A percentile compares a stretch with the other conserved stretches of the same genome.
Evolutionary conservation across 2,797 vertebrate species (phyloP).

Genomic region (Cossypha polioptera): DNA sequence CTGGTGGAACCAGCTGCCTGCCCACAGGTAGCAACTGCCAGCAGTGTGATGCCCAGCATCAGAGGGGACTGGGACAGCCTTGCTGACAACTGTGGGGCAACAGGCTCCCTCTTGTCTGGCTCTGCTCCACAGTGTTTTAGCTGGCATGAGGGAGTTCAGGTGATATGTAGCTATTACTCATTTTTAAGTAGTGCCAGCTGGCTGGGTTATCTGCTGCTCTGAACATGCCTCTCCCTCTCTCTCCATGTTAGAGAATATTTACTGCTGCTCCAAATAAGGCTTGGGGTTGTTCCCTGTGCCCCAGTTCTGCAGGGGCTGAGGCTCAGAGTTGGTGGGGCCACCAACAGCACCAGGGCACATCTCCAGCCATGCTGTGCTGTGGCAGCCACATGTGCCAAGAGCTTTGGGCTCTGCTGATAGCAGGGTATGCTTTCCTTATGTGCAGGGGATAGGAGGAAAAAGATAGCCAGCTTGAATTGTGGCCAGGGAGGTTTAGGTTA

Average conservation of each 20-base stretch:
- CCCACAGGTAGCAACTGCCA: background rate
- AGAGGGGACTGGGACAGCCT: rapidly evolving
- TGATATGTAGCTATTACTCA: background rate
- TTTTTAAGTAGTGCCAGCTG: background rate
- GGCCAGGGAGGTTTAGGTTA: background rate
- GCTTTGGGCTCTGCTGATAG: background rate
- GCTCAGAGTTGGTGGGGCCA: background rate
- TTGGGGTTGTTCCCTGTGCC: background rate
- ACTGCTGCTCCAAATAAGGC: background rate
- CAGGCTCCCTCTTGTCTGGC: background rate
- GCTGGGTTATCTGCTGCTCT: background rate
- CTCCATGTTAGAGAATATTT: background rate
- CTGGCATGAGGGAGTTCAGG: background rate
- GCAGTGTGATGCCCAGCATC: rapidly evolving
- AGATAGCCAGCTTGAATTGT: background rate
- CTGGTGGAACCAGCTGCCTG: background rate
- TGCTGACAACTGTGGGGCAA: background rate
- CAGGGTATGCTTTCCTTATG: background rate
- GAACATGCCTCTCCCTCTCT: background rate
- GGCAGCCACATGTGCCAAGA: background rate
- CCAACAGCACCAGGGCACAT: background rate
- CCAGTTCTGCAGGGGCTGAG: background rate
- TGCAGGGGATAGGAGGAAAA: background rate
- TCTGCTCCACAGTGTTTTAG: background rate
- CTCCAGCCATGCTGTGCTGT: rapidly evolving